Evolutionary conservation across 2,888 invertebrate genomes (phyloP), one percentile per base, ranked within the genome.

Genomic region (Temnothorax rugatulus): DNA sequence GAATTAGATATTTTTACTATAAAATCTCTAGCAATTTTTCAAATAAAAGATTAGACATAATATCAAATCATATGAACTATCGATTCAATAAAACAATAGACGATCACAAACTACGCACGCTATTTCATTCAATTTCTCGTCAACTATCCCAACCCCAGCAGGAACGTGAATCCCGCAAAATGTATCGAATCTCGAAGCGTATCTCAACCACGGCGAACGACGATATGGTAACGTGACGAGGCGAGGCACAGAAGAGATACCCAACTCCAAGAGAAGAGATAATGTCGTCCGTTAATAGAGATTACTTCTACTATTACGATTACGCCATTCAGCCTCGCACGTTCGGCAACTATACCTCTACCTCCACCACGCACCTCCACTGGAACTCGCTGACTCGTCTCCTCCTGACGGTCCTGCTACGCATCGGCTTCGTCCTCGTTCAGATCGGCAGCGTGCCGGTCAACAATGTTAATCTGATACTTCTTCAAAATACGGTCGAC

Each of bases 371-470:
- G 7, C 15, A 34, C 4, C 9, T 34, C 1, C 59, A 79, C 0
- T 76, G 73, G 66, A 52, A 44, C 0, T 82, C 74, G 2, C 9
- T 83, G 4, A 21, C 74, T 8, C 91, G 91, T n/a, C 54, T 88
- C n/a, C 29, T 87, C 5, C 83, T 93, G 2, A 90, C 91, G 21
- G 84, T 95, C 41, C 69, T 95, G 2, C 82, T 94, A n/a, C 92
- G 94, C 54, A 83, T 92, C 25, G 95, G 95, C 64, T 94, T 92
- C 68, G 87, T 94, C 5, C 86, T 94, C 13, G 86, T 95, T 0
- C 94, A 95, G 88, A 84, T 95, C 13, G 94, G 95, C 38, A 93
- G 93, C 76, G 92, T 95, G 61, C 95, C 95, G 9, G 89, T 93
- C 21, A 93, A 92, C 81, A 94, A 95, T 84, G 92, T 94, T 0